Base-by-base conservation (phyloP, 2,113 vertebrate genomes). In the Orientallactaga bullata region DNA sequence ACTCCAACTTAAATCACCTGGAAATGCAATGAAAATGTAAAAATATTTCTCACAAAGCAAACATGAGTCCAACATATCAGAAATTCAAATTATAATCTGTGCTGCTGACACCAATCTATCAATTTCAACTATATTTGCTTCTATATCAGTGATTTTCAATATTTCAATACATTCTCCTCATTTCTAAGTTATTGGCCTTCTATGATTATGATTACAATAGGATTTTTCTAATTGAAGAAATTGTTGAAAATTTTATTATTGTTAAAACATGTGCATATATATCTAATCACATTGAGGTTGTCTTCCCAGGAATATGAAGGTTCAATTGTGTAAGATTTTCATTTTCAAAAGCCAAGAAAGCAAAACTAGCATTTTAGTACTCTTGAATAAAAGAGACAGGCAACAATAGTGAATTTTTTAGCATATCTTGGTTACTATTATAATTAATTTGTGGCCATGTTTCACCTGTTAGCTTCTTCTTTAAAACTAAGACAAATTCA, bases 301-400 rank as follows among this genome's bases (percentile, higher is more conserved):
- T 94, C 5, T 24, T 89, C 90, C 47, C 60, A 92, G 51, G 37
- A 9, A 73, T 65, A 87, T 8, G 21, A 72, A 80, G 17, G 68
- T 77, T 90, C 26, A 69, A 16, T 58, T 30, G 10, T 28, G 1
- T 42, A 61, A 81, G 61, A 79, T 28, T n/a, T 89, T 88, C 51
- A 77, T 85, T 94, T 95, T 78, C 42, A 91, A 69, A 76, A 93
- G 23, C 72, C 63, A 82, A 77, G 9, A 84, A 81, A 42, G 55
- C 21, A 9, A 91, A 42, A 77, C 4, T 82, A 78, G 89, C 21
- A 55, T 23, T 89, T 94, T 24, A 89, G 23, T 63, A n/a, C n/a
- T 51, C 35, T 66, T 65, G 15, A 95, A 30, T 51, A 72, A 2
- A 91, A 60, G 7, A 16, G 68, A 32, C 94, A 92, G 32, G 20